Conservation (phyloP, 2,113 vertebrate genomes). For the Aspidoscelis tigris region DNA sequence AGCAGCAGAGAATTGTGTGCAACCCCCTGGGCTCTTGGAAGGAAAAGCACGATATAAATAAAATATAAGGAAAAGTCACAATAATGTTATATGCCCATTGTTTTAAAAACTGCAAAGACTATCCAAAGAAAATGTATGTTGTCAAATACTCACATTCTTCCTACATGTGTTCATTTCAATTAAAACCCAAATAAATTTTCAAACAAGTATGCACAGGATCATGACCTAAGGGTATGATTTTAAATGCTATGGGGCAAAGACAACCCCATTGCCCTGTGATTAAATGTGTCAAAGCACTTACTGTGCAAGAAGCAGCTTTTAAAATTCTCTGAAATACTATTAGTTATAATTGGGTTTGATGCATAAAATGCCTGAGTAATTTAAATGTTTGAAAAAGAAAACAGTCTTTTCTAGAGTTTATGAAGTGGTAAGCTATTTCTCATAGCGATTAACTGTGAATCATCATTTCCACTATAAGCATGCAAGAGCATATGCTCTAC, state of each 20-base stretch:
- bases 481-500: slow-evolving; percentile 36
- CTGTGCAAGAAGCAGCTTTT: slow-evolving; percentile 51
- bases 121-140: neutral
- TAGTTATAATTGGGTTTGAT: slow-evolving; percentile 68
- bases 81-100: no score
- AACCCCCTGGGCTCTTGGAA: no score
- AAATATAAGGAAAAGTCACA: no score
- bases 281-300: slow-evolving; percentile 20
- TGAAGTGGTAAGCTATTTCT: slow-evolving; percentile 67
- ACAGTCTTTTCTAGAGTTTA: slow-evolving; percentile 68
- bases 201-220: neutral
- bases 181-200: neutral
- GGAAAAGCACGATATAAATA: no score
- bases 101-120: no score
- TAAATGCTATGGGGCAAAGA: neutral
- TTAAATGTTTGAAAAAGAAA: slow-evolving; percentile 74
- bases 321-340: slow-evolving; percentile 56
- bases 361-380: slow-evolving; percentile 67
- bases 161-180: neutral
- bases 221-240: neutral
- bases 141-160: neutral
- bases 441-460: slow-evolving; percentile 61
- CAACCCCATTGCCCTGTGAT: slow-evolving; percentile 21
- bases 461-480: slow-evolving; percentile 28
- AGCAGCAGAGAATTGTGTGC: no score